A percentile compares a stretch with the other conserved stretches of the same genome.
These are phyloP conservation scores for Eupeodes luniger DNA, from an alignment of 2,888 invertebrate species.

Conservation along the genomic window DNA sequence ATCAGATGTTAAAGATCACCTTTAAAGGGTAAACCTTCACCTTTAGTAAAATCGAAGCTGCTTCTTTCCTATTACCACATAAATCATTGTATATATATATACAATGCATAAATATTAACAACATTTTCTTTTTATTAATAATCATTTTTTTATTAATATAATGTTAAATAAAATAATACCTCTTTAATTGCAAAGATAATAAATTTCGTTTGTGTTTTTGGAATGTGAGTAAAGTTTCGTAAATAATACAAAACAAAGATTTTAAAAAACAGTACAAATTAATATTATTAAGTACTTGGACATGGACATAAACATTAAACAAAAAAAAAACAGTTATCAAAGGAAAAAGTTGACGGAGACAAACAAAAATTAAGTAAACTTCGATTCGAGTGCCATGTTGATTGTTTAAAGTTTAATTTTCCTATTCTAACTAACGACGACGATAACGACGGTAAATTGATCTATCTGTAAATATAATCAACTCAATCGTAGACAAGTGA, in stretches of 20 bases:
- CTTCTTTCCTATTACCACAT: too few relatives aligned
- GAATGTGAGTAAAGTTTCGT: conserved; percentile 40
- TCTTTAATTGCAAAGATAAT: conserved; percentile 28
- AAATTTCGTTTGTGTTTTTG: conserved; percentile 24
- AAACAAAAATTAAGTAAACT: neutral
- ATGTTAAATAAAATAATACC: conserved; percentile 59
- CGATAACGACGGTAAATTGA: conserved; percentile 52
- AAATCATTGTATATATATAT: too few relatives aligned
- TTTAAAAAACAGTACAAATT: neutral
- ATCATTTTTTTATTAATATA: conserved; percentile 37
- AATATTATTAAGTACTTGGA: conserved; percentile 22
- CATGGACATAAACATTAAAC: conserved; percentile 7
- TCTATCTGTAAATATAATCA: conserved; percentile 16
- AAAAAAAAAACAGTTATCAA: neutral
- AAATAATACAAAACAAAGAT: neutral
- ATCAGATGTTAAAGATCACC: too few relatives aligned
- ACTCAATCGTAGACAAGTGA: too few relatives aligned
- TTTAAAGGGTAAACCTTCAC: too few relatives aligned
- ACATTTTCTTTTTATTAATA: neutral
- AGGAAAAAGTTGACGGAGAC: neutral
- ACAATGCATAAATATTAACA: too few relatives aligned
- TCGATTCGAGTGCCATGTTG: conserved; percentile 9
- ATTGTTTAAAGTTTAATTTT: conserved; percentile 38
- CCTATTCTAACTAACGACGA: conserved; percentile 59
- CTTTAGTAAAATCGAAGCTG: too few relatives aligned